Base-by-base conservation (phyloP, 2,888 invertebrate species). In the Electrophaes corylata region DNA sequence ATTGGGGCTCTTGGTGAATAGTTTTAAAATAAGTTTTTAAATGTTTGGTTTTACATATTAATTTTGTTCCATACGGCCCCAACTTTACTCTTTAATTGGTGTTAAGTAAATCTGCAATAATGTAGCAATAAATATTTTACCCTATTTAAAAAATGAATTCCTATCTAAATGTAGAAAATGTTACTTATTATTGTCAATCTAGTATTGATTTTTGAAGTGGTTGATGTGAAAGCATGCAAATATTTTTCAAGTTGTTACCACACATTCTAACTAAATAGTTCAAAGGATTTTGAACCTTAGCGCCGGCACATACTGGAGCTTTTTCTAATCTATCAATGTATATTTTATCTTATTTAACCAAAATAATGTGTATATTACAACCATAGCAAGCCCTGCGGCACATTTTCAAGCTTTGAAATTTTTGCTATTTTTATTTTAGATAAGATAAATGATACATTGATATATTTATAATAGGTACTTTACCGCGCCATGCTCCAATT, bases 1-100 rank as follows among this genome's bases (percentile, higher is more conserved):
- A 57, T 62, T 66, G 63, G 69, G 63, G 37, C 49, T 48, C 31
- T 45, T 44, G 35, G 37, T 57, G 45, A 60, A 57, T 60, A 55
- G 41, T 23, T 53, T 45, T 50, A 52, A 16, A 51, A 45, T 40
- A 40, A 52, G 50, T 33, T 40, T 37, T 39, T 46, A 40, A 46
- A 48, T 53, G 43, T 57, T 52, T 49, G 40, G 12, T 48, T 55
- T 51, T 46, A 50, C 18, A 37, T 46, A 23, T 53, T 50, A 2
- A n/a, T 50, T n/a, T 37, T 45, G 37, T 41, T 45, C 26, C 44
- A 51, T n/a, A n/a, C 49, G 51, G 57, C 52, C 57, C 59, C 53
- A 52, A 55, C 26, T 14, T 29, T 33, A 35, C 39, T 40, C 26
- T 29, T 29, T n/a, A 14, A 52, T 48, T 44, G 23, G 37, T 54